Percentiles rank a stretch among this genome's conserved stretches.
These are phyloP conservation scores for Setophaga coronata DNA, from an alignment of 2,113 vertebrate species.

Conservation along the genomic window DNA sequence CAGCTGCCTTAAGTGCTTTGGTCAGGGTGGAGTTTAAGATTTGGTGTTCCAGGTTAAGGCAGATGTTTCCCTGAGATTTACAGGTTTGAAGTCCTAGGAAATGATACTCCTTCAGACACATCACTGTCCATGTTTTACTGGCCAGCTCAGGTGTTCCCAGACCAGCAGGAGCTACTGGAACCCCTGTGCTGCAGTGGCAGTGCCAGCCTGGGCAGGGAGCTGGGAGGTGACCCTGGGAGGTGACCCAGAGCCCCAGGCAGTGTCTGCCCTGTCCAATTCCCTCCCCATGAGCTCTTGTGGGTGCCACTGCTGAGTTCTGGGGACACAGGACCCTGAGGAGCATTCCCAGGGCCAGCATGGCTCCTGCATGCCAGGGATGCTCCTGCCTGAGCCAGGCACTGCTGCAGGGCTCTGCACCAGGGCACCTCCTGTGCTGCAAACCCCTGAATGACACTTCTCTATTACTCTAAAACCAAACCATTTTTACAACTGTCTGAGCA, in stretches of 20 bases:
- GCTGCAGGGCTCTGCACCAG: neutral
- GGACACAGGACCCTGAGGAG: neutral
- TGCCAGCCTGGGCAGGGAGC: neutral
- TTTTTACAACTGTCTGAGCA: slow-evolving; percentile 71
- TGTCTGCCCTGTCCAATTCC: neutral
- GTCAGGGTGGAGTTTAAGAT: neutral
- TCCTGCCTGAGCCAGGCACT: neutral
- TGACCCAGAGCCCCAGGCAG: neutral
- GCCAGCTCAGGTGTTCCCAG: neutral
- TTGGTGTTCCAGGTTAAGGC: neutral
- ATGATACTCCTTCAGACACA: accelerated
- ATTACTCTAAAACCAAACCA: slow-evolving; percentile 61
- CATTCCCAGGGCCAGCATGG: neutral
- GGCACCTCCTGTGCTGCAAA: slow-evolving; percentile 32
- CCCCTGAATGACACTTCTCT: slow-evolving; percentile 56
- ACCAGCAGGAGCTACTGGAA: accelerated
- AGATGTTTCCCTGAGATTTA: neutral
- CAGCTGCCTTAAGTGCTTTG: neutral
- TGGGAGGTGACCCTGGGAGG: neutral
- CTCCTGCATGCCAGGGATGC: neutral
- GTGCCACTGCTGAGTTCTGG: neutral
- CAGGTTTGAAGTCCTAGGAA: neutral
- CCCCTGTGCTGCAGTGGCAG: neutral
- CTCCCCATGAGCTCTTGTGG: neutral
- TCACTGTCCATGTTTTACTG: neutral